Conservation (phyloP, 2,888 invertebrate species). For the Cremastobaeus sp. region DNA sequence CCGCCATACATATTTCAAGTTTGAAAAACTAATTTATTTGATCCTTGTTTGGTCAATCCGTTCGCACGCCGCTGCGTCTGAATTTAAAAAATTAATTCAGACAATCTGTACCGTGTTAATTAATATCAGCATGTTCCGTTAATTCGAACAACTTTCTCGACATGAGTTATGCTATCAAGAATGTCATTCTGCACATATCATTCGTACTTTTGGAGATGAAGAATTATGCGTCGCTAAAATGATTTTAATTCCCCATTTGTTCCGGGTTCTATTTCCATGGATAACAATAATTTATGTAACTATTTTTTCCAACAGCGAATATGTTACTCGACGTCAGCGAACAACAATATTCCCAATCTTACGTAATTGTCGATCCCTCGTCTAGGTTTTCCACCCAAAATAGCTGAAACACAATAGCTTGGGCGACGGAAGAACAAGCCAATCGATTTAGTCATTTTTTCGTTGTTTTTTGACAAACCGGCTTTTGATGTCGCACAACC, state of each 20-base stretch:
- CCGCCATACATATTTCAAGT: too few species aligned
- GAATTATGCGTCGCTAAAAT: constrained; percentile 13
- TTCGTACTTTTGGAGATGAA: background rate
- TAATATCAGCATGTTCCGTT: background rate
- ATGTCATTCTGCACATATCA: constrained; percentile 11
- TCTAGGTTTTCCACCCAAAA: constrained; percentile 33
- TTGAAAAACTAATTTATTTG: too few species aligned
- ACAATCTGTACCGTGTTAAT: constrained; percentile 2
- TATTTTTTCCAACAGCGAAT: background rate
- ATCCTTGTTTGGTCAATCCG: too few species aligned
- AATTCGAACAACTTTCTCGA: constrained; percentile 9
- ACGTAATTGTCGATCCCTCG: constrained; percentile 15
- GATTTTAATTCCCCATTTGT: background rate
- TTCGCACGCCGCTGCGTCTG: too few species aligned
- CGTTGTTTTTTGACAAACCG: constrained; percentile 8
- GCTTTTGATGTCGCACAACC: constrained; percentile 28
- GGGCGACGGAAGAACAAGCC: constrained; percentile 4
- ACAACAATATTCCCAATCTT: constrained; percentile 8
- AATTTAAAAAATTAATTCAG: too few species aligned
- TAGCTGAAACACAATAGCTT: constrained; percentile 14
- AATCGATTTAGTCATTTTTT: constrained; percentile 32
- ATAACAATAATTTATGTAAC: constrained; percentile 14
- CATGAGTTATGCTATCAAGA: constrained; percentile 6
- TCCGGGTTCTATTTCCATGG: too few species aligned
- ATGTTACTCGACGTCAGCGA: too few species aligned